Evolutionary conservation across 1,140 invertebrate genomes (phyloP), one percentile per base, ranked within the genome.

Genomic region (Gryllus bimaculatus): DNA sequence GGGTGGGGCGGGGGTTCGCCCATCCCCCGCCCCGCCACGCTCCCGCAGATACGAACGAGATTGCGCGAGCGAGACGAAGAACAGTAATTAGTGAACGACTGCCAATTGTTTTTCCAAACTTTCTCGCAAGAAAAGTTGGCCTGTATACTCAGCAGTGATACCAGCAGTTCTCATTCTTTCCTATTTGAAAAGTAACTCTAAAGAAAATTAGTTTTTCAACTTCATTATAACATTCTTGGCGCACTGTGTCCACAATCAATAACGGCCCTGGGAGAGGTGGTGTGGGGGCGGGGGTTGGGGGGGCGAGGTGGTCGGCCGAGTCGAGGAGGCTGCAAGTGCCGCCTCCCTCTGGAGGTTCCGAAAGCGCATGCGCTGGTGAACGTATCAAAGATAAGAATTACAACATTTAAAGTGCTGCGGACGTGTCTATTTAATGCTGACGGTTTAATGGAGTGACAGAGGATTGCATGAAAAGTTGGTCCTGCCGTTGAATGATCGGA

Each of bases 171-270:
- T 66, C 54, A 66, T 66, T 66, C 54, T 66, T 66, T 66, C 54
- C 10, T 66, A 66, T 66, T 66, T 66, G 54, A 66, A 66, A 66
- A 66, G 54, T 66, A 66, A 66, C 54, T 66, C 18, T 66, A 66
- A 66, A 66, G 54, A 66, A 66, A 66, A 66, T 66, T 66, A 66
- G 54, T 66, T 66, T 66, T 66, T 66, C 54, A 66, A 66, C 54
- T 66, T 66, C 54, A 66, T 66, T 66, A 66, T 66, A 66, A 66
- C 54, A 66, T 66, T 66, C 54, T 66, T 66, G 54, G 54, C 54
- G 54, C 54, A 66, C 54, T 66, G 54, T 66, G 54, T 66, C 54
- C 54, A 66, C 54, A 66, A 66, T 66, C 54, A 66, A 66, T 66
- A 66, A 66, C 54, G 54, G 54, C 54, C 18, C 54, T 10, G 54